Base-by-base conservation (phyloP, 2,888 invertebrate species). In the Trissoscelio sp. region DNA sequence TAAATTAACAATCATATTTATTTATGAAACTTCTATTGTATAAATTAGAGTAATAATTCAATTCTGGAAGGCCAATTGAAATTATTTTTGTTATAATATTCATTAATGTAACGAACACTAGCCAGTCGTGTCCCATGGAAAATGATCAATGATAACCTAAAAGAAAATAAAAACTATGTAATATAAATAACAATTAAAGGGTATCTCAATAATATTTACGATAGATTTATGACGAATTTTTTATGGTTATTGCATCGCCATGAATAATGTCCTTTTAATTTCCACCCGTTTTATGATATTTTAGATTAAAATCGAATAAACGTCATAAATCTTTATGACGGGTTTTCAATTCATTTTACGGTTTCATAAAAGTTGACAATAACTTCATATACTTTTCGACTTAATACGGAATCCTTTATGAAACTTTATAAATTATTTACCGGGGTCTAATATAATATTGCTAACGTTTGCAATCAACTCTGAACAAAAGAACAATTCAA, bases 321-420 rank as follows among this genome's bases (percentile, higher is more conserved):
- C n/a, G 64, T 64, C 64, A 66, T 51, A 51, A 66, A 66, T 51
- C 39, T 37, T 66, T 51, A 37, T 51, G 39, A 16, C 37, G 22
- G 31, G 4, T 62, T 64, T 64, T 64, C 48, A 34, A 48, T 48
- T 64, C 22, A 12, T 48, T 64, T 64, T 48, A 48, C 24, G 46
- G 24, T 48, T 62, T 48, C 48, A 48, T 46, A 34, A 64, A 64
- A 64, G 37, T 48, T 31, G 48, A 46, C 62, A 62, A 46, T 24
- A 58, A 58, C 58, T 60, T 31, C 16, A 46, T 62, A 18, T 24
- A 46, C 62, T 64, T 51, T 64, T 22, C 62, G n/a, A 51, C 48
- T 48, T 37, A 64, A 51, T 51, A 51, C 28, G 22, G 31, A 62
- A 62, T 62, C 39, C n/a, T 60, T 16, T 60, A 60, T 44, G 20